Base-by-base conservation (phyloP, 2,888 invertebrate species). In the Dynastes grantii region DNA sequence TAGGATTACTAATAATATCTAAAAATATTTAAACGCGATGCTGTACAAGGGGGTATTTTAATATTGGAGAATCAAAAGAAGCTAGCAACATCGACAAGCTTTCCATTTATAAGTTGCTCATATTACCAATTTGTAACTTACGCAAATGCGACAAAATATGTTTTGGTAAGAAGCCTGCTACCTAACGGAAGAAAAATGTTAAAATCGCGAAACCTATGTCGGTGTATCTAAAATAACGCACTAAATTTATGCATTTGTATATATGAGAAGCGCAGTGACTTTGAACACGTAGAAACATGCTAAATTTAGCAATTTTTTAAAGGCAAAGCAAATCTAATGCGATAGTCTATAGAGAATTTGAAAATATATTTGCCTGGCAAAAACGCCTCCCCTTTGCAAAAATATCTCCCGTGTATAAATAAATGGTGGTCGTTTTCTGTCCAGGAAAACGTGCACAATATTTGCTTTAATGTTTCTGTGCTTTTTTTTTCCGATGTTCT, bases 401-500 rank as follows among this genome's bases (percentile, higher is more conserved):
- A 55, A 55, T 55, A 55, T 55, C 55, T 55, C 1, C 55, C 1
- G 63, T 27, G 22, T 63, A 63, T 63, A 63, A 55, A 55, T 55
- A 55, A 55, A 55, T 55, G 55, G n/a, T 11, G 8, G 11, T 45
- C 5, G 5, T 55, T n/a, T 55, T 16, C n/a, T 2, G 16, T 55
- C 55, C 6, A 55, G 55, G 13, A 55, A 1, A 55, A 55, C 55
- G 22, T 6, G n/a, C 55, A 11, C 55, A 22, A 55, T n/a, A 55
- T 55, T 55, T 55, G 55, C 16, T 55, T n/a, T 16, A 55, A 55
- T 55, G 22, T 55, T n/a, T 55, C 55, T 55, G 22, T 55, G 55
- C 6, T 22, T 55, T 55, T n/a, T 9, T 16, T 55, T 55, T 8
- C 16, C 55, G 13, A 45, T 45, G 8, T 55, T 65, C 16, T 65